These are phyloP conservation scores for Varanus komodoensis DNA, from an alignment of 2,113 vertebrate species.

Conservation along the genomic window DNA sequence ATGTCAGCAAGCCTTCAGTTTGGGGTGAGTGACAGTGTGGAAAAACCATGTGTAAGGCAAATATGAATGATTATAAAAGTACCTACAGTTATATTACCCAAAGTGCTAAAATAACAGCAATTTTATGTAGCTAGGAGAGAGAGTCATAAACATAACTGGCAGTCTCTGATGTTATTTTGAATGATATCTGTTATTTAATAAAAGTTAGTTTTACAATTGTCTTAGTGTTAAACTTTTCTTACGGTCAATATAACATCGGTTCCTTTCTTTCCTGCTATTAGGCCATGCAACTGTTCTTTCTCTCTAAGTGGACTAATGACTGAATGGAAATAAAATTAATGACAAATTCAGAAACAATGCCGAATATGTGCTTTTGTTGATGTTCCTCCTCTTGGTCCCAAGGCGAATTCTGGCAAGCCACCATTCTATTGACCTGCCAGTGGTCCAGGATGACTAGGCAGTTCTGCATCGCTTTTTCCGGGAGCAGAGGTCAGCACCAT, in stretches of 20 bases:
- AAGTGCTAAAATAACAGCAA: constrained; percentile 23
- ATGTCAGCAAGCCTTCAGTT: not conserved
- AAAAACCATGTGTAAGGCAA: constrained; percentile 5
- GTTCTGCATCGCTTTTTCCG: constrained; percentile 2
- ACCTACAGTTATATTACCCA: constrained; percentile 29
- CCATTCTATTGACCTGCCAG: not conserved
- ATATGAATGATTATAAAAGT: constrained; percentile 40
- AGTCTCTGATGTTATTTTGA: constrained; percentile 42
- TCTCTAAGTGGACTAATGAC: not conserved
- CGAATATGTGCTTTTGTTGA: not conserved
- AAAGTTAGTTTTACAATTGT: constrained; percentile 19
- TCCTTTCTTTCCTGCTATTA: not conserved
- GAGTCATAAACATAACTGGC: not conserved
- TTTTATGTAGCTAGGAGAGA: constrained; percentile 35
- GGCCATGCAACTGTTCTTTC: not conserved
- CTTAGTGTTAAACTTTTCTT: constrained; percentile 13
- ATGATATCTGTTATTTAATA: constrained; percentile 52
- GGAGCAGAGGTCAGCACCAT: not conserved
- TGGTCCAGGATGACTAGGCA: not conserved
- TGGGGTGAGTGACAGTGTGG: not conserved
- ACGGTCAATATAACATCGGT: not conserved
- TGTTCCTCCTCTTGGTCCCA: not conserved
- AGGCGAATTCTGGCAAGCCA: not conserved
- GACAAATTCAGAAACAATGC: not conserved
- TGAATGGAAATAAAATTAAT: constrained; percentile 46